A percentile compares a stretch with the other conserved stretches of the same genome.
These are phyloP conservation scores for Caenorhabditis sp. DNA, from an alignment of 2,888 invertebrate genomes.

Conservation along the genomic window DNA sequence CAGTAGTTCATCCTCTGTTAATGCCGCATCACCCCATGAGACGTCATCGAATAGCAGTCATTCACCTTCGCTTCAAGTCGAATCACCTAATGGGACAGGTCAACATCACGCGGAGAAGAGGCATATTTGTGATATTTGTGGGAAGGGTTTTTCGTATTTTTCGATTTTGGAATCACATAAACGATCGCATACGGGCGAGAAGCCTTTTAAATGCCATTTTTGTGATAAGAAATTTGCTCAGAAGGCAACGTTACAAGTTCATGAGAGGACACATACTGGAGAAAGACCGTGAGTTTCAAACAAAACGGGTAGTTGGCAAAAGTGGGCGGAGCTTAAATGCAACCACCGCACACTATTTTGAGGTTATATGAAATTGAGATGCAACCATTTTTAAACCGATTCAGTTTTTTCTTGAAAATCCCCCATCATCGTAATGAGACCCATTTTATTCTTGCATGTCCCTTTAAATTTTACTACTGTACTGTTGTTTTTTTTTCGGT, in stretches of 20 bases:
- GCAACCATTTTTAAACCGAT: too few species aligned
- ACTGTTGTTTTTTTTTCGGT: too few species aligned
- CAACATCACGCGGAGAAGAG: slow-evolving; percentile 57
- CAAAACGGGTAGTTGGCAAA: too few species aligned
- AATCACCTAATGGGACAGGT: slow-evolving; percentile 5
- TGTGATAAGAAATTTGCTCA: slow-evolving; percentile 71
- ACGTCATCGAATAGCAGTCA: slow-evolving; percentile 31
- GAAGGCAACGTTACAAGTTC: slow-evolving; percentile 71
- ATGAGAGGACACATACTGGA: slow-evolving; percentile 71
- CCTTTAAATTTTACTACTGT: too few species aligned
- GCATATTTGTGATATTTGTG: slow-evolving; percentile 67
- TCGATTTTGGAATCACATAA: slow-evolving; percentile 71
- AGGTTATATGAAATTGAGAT: too few species aligned
- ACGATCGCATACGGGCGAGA: slow-evolving; percentile 71
- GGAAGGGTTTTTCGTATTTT: slow-evolving; percentile 66
- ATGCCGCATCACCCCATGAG: slow-evolving; percentile 20
- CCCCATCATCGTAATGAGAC: too few species aligned
- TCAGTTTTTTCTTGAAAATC: too few species aligned
- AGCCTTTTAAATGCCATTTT: slow-evolving; percentile 69
- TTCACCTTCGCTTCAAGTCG: slow-evolving; percentile 28
- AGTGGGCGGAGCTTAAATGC: too few species aligned
- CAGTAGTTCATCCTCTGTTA: slow-evolving; percentile 22
- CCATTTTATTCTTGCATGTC: too few species aligned
- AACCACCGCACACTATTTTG: too few species aligned
- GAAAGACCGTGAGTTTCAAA: slow-evolving; percentile 67